Evolutionary conservation across 2,888 invertebrate genomes (phyloP).

Genomic region (Phoenoteleia sp.): DNA sequence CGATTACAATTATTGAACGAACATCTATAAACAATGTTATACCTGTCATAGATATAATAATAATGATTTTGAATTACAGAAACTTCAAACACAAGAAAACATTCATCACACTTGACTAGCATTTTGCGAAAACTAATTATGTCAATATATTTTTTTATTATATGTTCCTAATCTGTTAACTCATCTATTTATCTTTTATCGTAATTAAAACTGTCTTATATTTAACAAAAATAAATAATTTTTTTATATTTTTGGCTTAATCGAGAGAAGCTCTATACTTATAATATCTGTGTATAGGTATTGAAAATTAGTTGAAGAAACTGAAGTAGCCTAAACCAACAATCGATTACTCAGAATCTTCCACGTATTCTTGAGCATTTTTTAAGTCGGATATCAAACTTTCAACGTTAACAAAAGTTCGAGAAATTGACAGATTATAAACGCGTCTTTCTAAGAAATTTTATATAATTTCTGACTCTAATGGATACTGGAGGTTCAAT

Average conservation of each 20-base stretch:
- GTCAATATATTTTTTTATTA: too few relatives aligned
- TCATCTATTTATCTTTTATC: too few relatives aligned
- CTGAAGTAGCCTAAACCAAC: too few relatives aligned
- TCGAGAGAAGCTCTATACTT: too few relatives aligned
- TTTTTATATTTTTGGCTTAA: too few relatives aligned
- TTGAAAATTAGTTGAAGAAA: not conserved
- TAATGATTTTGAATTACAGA: too few relatives aligned
- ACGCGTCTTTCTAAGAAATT: conserved; percentile 5
- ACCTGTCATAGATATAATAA: too few relatives aligned
- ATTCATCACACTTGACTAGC: conserved; percentile 8
- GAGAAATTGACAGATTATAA: conserved; percentile 8
- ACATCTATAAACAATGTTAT: not conserved
- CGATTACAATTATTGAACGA: not conserved
- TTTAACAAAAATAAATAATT: too few relatives aligned
- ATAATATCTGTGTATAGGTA: not conserved
- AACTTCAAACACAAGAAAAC: not conserved
- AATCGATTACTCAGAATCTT: not conserved
- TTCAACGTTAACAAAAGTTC: conserved; percentile 3
- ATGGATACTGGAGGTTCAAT: not conserved
- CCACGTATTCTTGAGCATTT: not conserved
- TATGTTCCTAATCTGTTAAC: too few relatives aligned
- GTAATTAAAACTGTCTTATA: too few relatives aligned
- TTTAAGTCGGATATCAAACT: conserved; percentile 22
- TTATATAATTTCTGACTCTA: conserved; percentile 7
- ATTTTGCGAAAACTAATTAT: not conserved